Percentiles rank a stretch among this genome's conserved stretches.
Conservation (phyloP, 2,797 vertebrate genomes). For the Alca torda region DNA sequence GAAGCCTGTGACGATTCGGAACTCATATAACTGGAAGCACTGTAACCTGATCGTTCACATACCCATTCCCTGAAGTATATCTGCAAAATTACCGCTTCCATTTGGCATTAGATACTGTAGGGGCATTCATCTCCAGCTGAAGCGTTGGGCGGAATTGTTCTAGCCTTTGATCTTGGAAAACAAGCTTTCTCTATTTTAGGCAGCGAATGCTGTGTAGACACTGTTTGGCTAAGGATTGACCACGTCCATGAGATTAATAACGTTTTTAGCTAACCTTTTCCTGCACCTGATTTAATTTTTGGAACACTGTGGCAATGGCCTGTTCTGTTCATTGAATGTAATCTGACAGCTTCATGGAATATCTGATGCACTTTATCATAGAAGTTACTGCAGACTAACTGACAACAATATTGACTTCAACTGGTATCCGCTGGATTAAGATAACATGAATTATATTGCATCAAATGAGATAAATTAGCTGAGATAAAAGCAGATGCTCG, state of each 20-base stretch:
- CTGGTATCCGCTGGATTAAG: neutral
- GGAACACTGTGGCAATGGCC: neutral
- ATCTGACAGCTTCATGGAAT: neutral
- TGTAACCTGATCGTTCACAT: conserved; percentile 8
- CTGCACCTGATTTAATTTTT: conserved; percentile 1
- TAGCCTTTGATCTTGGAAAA: conserved; percentile 11
- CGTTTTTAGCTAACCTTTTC: neutral
- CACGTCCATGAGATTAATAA: conserved; percentile 21
- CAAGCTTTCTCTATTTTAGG: neutral
- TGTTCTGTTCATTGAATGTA: neutral
- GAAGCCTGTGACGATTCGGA: conserved; percentile 20
- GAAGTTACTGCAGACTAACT: neutral
- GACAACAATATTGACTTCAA: neutral
- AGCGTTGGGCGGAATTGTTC: neutral
- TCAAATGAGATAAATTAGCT: neutral
- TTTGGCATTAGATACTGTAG: neutral
- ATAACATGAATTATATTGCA: neutral
- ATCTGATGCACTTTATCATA: neutral
- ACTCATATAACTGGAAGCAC: neutral
- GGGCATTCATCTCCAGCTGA: neutral
- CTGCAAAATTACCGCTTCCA: conserved; percentile 3
- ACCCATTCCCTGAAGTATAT: neutral
- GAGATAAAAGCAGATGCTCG: neutral
- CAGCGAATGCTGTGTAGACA: neutral
- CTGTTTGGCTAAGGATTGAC: conserved; percentile 32